Percentiles rank a stretch among this genome's conserved stretches.
Conservation (phyloP, 2,113 vertebrate species). For the Pongo abelii region DNA sequence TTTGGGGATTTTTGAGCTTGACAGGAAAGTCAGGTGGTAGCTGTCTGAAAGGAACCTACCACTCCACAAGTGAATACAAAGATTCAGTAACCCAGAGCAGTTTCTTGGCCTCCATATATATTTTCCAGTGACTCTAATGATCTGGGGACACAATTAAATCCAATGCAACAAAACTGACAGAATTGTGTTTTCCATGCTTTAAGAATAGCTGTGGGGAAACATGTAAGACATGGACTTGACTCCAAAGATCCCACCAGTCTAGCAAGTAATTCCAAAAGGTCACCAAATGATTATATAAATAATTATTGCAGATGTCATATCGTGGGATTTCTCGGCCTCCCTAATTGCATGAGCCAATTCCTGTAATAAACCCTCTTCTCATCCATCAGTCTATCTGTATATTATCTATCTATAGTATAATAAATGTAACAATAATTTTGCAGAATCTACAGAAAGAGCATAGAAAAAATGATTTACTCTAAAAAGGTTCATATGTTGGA, state of each 20-base stretch:
- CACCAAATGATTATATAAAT: background rate
- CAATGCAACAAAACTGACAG: background rate
- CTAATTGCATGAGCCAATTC: too few relatives aligned
- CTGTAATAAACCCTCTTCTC: too few relatives aligned
- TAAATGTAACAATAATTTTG: background rate
- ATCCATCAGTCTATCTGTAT: too few relatives aligned
- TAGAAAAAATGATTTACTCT: background rate
- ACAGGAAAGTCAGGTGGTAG: background rate
- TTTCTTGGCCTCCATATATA: background rate
- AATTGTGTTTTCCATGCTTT: background rate
- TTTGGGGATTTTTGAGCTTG: conserved; percentile 1
- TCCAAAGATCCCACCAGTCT: background rate
- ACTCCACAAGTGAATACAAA: background rate
- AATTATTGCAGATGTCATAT: too few relatives aligned
- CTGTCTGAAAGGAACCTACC: background rate
- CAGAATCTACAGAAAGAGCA: background rate
- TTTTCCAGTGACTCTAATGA: background rate
- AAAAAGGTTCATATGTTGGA: background rate
- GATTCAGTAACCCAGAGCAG: background rate
- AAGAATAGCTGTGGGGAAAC: conserved; percentile 9
- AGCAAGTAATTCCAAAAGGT: background rate
- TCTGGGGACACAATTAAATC: background rate
- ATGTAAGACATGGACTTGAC: background rate
- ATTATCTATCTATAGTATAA: background rate
- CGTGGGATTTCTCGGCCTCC: too few relatives aligned